A percentile compares a stretch with the other conserved stretches of the same genome.
Evolutionary conservation across 2,888 invertebrate genomes (phyloP).

Genomic region (Oegoconia quadripuncta): DNA sequence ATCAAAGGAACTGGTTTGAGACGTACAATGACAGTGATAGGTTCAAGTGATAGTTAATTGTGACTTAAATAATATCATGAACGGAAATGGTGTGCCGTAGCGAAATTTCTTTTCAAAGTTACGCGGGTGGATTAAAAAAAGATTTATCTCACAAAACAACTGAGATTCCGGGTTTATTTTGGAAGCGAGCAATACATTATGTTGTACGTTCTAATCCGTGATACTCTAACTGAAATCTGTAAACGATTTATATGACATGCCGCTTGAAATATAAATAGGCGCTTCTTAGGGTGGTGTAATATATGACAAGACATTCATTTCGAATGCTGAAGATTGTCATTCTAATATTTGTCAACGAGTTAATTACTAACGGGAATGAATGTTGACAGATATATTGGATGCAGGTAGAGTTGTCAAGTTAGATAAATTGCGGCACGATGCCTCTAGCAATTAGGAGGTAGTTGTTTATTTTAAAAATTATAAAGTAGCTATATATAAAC

Average conservation of each 20-base stretch:
- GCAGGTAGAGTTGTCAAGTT: slow-evolving; percentile 41
- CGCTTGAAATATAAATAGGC: slow-evolving; percentile 59
- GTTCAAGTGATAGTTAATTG: slow-evolving; percentile 20
- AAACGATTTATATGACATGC: slow-evolving; percentile 47
- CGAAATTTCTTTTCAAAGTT: slow-evolving; percentile 51
- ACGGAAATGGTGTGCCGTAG: slow-evolving; percentile 44
- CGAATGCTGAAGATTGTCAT: slow-evolving; percentile 51
- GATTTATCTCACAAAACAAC: slow-evolving; percentile 54
- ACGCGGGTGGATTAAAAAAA: slow-evolving; percentile 44
- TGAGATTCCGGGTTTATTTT: slow-evolving; percentile 51
- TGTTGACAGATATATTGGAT: slow-evolving; percentile 63
- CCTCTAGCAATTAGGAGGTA: slow-evolving; percentile 35
- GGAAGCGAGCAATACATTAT: slow-evolving; percentile 46
- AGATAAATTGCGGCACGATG: slow-evolving; percentile 53
- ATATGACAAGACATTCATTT: slow-evolving; percentile 58
- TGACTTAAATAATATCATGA: slow-evolving; percentile 28
- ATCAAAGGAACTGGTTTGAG: slow-evolving; percentile 43
- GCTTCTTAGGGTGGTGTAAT: slow-evolving; percentile 44
- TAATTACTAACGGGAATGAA: slow-evolving; percentile 59
- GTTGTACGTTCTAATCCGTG: slow-evolving; percentile 47
- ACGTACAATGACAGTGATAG: slow-evolving; percentile 33
- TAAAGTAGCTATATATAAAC: slow-evolving; percentile 27
- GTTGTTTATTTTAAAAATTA: slow-evolving; percentile 28
- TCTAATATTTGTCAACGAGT: slow-evolving; percentile 68
- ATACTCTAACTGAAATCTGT: slow-evolving; percentile 36